Percentiles rank a stretch among this genome's conserved stretches.
Evolutionary conservation across 1,140 invertebrate species (phyloP).

Genomic region (Drosophila paulistorum): DNA sequence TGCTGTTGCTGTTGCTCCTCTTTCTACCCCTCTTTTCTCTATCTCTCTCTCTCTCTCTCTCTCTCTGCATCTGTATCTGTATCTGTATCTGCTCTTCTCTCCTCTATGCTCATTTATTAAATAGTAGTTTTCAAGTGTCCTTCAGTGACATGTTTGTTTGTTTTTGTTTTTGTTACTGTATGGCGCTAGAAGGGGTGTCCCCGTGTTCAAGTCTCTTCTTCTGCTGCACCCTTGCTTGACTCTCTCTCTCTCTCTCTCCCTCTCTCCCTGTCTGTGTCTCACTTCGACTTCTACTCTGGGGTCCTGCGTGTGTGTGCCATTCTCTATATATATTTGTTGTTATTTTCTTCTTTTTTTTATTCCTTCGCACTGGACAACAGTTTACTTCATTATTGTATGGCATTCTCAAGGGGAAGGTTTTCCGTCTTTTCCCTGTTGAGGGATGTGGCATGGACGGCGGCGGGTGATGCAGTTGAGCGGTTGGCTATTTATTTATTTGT

Average conservation of each 20-base stretch:
- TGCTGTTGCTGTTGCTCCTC: background rate
- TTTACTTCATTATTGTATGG: conserved; percentile 73
- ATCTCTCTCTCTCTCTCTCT: conserved; percentile 21
- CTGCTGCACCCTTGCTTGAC: background rate
- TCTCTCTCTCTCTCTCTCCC: background rate
- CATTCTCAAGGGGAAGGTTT: conserved; percentile 40
- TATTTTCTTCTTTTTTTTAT: conserved; percentile 42
- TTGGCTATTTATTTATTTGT: conserved; percentile 66
- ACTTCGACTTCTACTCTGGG: conserved; percentile 29
- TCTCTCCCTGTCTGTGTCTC: background rate
- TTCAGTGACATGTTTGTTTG: conserved; percentile 79
- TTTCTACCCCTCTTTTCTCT: background rate
- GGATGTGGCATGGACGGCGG: background rate
- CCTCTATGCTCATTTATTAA: conserved; percentile 80
- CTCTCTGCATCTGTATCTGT: conserved; percentile 28
- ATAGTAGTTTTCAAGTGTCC: conserved; percentile 82
- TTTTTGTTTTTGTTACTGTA: conserved; percentile 48
- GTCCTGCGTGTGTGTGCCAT: conserved; percentile 59
- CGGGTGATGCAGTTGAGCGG: background rate
- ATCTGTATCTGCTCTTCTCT: conserved; percentile 40
- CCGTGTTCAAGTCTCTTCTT: background rate
- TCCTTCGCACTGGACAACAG: conserved; percentile 38
- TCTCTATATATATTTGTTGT: too few relatives aligned
- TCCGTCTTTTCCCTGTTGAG: conserved; percentile 11
- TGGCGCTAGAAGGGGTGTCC: conserved; percentile 41